Evolutionary conservation across 2,888 invertebrate species (phyloP), one percentile per base, ranked within the genome.

Genomic region (Drosophila anceps): DNA sequence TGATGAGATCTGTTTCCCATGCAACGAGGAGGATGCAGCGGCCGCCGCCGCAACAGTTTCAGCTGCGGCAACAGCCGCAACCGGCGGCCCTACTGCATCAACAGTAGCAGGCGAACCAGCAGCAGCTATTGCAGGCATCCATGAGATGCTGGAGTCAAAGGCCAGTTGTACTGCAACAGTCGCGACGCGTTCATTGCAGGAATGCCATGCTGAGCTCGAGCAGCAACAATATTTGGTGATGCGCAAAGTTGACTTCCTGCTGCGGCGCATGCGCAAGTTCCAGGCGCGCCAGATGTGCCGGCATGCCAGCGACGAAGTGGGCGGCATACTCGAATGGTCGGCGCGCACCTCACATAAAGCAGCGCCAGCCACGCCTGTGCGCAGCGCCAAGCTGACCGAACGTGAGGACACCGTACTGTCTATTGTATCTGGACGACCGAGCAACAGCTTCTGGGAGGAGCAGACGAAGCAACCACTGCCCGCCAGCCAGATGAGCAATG

Each of bases 291-390:
- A 95, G 39, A 94, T 97, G 91, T 96, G 97, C 7, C 95, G 95
- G 73, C 97, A 97, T 92, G 94, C 96, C 31, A 95, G 96, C 59
- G 96, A 96, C 79, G 97, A 98, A 92, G 95, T 96, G 13, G 94
- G 95, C 27, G 96, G 96, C 7, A 95, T 97, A 62, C 95, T 96
- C 78, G 96, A 96, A 75, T 94, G 95, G 88, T 96, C 96, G 31
- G 96, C 96, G 72, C 94, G 96, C 4, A 82, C 69, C 27, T 88
- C 85, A 6, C 72, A 76, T 20, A 84, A 88, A 20, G 57, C 66
- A 0, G 64, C 62, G 13, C 59, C 74, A n/a, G 68, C 65, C 1
- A 63, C 69, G 20, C 77, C 88, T 7, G 77, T 76, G 43, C 73
- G 84, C 27, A 81, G 77, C 41, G 33, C 70, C 8, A 69, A 67